These are phyloP conservation scores for Lemur catta DNA, from an alignment of 2,797 vertebrate genomes.

Conservation along the genomic window DNA sequence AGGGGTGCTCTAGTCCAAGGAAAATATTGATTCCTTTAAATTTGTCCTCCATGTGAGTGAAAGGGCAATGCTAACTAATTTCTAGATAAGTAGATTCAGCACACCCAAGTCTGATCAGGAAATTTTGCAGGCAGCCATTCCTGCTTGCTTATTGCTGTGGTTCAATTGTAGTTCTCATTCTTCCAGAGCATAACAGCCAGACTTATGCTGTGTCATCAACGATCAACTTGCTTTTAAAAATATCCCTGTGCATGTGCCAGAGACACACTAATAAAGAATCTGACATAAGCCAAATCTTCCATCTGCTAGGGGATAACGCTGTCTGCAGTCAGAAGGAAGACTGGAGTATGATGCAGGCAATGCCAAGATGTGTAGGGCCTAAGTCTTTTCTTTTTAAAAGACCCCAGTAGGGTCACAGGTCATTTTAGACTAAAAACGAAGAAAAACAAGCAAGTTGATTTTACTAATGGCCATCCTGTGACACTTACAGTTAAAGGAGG, in stretches of 20 bases:
- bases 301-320: not conserved
- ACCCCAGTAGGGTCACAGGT: fast-evolving
- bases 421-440: not conserved
- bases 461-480: not conserved
- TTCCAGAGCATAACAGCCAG: not conserved
- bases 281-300: not conserved
- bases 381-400: not conserved
- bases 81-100: not conserved
- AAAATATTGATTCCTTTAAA: not conserved
- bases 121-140: not conserved
- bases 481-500: not conserved
- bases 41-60: too few species aligned
- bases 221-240: conserved; percentile 29
- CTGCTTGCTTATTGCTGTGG: not conserved
- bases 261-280: not conserved
- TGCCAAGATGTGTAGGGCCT: not conserved
- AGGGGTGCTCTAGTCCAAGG: not conserved
- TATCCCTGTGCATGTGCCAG: not conserved
- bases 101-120: not conserved
- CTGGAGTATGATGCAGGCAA: fast-evolving
- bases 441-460: not conserved
- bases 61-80: not conserved
- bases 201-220: not conserved
- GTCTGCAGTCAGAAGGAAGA: not conserved
- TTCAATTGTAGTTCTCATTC: not conserved